Evolutionary conservation across 2,797 vertebrate species (phyloP).

Genomic region (Cossypha caffra): DNA sequence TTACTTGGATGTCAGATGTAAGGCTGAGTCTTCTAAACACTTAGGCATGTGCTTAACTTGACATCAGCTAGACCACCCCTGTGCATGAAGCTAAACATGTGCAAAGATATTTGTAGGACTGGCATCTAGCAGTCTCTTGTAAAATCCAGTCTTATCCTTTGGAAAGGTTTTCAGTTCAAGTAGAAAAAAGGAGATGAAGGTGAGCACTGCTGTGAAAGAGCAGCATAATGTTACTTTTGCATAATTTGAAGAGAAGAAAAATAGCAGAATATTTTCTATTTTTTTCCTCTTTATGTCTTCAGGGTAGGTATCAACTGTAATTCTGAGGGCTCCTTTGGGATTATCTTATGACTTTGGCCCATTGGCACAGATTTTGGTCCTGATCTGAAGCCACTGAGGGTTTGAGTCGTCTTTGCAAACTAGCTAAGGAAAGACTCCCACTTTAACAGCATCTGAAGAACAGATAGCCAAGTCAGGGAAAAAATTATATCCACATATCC

Average conservation of each 20-base stretch:
- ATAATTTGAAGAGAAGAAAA: background rate
- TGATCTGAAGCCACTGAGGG: background rate
- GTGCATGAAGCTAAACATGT: background rate
- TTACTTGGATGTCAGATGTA: conserved; percentile 37
- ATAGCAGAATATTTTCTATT: background rate
- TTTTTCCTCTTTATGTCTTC: background rate
- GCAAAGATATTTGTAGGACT: background rate
- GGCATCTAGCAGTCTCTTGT: background rate
- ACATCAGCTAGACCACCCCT: conserved; percentile 25
- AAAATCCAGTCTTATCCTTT: background rate
- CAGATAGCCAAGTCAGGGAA: background rate
- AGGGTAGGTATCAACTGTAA: background rate
- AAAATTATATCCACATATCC: background rate
- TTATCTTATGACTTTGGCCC: background rate
- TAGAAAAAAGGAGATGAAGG: background rate
- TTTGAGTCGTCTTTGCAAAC: background rate
- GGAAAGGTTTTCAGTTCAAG: background rate
- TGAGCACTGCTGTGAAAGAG: background rate
- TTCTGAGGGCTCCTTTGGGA: background rate
- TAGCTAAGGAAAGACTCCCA: background rate
- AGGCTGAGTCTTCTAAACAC: conserved; percentile 9
- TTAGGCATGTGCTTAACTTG: conserved; percentile 20
- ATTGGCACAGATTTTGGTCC: background rate
- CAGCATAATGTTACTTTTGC: background rate
- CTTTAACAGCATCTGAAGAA: background rate